Evolutionary conservation across 1,140 invertebrate species (phyloP).

Genomic region (Leguminivora glycinivorella): DNA sequence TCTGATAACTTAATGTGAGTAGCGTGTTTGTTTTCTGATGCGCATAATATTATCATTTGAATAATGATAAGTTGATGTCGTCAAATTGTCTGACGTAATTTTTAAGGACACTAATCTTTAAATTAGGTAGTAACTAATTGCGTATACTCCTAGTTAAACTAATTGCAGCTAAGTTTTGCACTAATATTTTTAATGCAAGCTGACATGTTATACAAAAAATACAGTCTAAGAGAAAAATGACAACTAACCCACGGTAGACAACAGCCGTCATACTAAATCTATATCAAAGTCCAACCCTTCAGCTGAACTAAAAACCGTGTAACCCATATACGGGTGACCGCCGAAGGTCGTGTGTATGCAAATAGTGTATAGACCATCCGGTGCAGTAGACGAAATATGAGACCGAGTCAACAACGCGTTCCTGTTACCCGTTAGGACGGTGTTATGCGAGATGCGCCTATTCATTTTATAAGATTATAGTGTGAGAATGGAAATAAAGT

Average conservation of each 20-base stretch:
- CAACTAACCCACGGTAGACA: not conserved
- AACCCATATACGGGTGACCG: slow-evolving; percentile 21
- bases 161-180: too few species aligned
- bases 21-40: slow-evolving; percentile 12
- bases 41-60: slow-evolving; percentile 17
- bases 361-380: slow-evolving; percentile 44
- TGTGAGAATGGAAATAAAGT: not conserved
- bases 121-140: not conserved
- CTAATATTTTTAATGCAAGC: too few species aligned
- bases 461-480: not conserved
- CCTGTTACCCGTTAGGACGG: slow-evolving; percentile 37
- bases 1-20: slow-evolving; percentile 12
- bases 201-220: too few species aligned
- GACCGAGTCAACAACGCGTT: slow-evolving; percentile 34
- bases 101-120: not conserved
- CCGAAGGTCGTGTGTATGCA: slow-evolving; percentile 37
- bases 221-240: not conserved
- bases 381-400: slow-evolving; percentile 45
- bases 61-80: slow-evolving; percentile 2
- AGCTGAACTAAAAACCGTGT: slow-evolving; percentile 13
- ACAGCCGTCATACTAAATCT: not conserved
- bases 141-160: not conserved
- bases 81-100: not conserved
- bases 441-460: slow-evolving; percentile 30
- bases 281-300: not conserved